phyloP scores from a whole-genome alignment of 1,140 invertebrate species.

The Oreohelix idahoensis region DNA sequence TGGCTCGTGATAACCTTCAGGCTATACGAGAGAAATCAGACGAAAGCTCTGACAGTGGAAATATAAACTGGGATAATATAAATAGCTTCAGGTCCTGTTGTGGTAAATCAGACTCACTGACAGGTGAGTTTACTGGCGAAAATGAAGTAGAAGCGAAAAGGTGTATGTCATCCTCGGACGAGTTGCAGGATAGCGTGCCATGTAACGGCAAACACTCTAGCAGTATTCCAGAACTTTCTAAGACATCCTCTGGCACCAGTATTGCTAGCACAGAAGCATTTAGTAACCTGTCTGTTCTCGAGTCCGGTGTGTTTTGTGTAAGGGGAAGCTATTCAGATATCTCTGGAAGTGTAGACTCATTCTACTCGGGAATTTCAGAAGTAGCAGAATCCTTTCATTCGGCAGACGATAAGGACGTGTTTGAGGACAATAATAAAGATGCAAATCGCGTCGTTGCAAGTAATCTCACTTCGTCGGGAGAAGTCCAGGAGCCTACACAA shows the following conservation, averaged over 20 bases:
- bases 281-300: neutral
- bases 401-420: neutral
- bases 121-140: neutral
- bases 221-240: neutral
- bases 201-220: neutral
- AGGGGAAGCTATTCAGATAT: conserved; percentile 15
- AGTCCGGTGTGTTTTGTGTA: neutral
- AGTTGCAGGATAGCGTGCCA: neutral
- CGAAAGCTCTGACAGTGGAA: neutral
- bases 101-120: neutral
- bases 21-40: neutral
- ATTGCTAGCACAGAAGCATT: neutral
- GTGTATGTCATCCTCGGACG: neutral
- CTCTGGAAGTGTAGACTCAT: conserved; percentile 24
- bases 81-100: neutral
- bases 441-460: neutral
- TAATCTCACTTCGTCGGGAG: neutral
- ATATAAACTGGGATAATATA: neutral
- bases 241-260: no score
- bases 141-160: neutral
- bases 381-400: conserved; percentile 19
- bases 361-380: conserved; percentile 22
- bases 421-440: neutral
- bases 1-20: neutral
- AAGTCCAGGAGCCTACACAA: neutral